Evolutionary conservation across 2,888 invertebrate genomes (phyloP), one percentile per base, ranked within the genome.

Genomic region (Tethea ocularis): DNA sequence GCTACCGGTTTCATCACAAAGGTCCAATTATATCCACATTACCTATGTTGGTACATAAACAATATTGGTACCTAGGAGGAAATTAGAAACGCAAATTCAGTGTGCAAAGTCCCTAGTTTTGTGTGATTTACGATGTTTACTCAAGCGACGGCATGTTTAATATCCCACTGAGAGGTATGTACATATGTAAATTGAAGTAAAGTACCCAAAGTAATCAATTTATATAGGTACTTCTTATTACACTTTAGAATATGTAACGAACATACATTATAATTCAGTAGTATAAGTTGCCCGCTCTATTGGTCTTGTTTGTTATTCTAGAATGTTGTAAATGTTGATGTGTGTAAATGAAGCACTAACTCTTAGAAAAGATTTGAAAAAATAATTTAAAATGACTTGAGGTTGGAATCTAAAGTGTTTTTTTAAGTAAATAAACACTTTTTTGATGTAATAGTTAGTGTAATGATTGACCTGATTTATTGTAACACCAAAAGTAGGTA

Each of bases 101-200:
- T 84, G 77, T 81, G 79, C 80, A 75, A 75, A 84, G 77, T 78
- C 77, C 75, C 80, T 87, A 86, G 84, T 87, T 87, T 81, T 82
- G 83, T 84, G 77, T 87, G 87, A 89, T 89, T 88, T 88, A 89
- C 80, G 83, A 82, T 85, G 86, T 86, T 86, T 87, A 78, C 83
- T 82, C 74, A 83, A 80, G 82, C 82, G 76, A 78, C 80, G 80
- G 80, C 75, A 76, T 86, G 84, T 85, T 87, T 88, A 88, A 88
- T 88, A 87, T 86, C 84, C 82, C 77, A 77, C 78, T 80, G 77
- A 84, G 83, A 83, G 82, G 82, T 84, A 83, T 78, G 74, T 78
- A 70, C 69, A 70, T 78, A 77, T 80, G 78, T 75, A 76, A 80
- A 83, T 83, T 72, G 65, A 66, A 63, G 69, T 62, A 73, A 83